Base-by-base conservation (phyloP, 2,113 vertebrate species). In the Nymphicus hollandicus region DNA sequence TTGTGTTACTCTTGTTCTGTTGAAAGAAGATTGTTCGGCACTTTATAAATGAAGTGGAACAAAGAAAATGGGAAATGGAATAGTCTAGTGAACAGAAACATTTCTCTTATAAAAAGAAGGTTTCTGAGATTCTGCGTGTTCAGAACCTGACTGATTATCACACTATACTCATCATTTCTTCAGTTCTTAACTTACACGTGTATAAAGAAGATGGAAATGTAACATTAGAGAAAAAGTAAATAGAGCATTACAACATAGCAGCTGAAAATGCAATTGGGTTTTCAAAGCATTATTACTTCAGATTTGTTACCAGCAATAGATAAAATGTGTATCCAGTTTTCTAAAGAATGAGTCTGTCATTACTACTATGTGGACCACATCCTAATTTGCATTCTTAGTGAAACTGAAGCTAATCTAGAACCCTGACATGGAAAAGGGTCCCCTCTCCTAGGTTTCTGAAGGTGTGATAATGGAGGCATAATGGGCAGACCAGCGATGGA, bases 341-440 rank as follows among this genome's bases (percentile, higher is more conserved):
- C 58, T 22, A 55, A 65, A 35, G 6, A 17, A 20, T 11, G 33
- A 9, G 22, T 37, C 28, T 92, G 47, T n/a, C 5, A 3, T 10
- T 63, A 31, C 17, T n/a, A 43, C 11, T 7, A 24, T 9, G 31
- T n/a, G 52, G 49, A 56, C 29, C 33, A 39, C 1, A 2, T 65
- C 41, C 24, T 44, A 18, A 55, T 25, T 28, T 44, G 35, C 49
- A 64, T 47, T 74, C 20, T 15, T 16, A 25, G 37, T 49, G 64
- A 39, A 56, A 68, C 6, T 1, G 0, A 65, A 69, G 49, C 10
- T 77, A 43, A 11, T 14, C 52, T 44, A 47, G 68, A 68, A 10
- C 71, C 19, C 33, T 16, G 1, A 11, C 7, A 0, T 3, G 22
- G 9, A 83, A 43, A 2, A 0, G 5, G 17, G 1, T 61, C 10